Conservation (phyloP, 1,140 invertebrate genomes). For the Aphis craccivora region DNA sequence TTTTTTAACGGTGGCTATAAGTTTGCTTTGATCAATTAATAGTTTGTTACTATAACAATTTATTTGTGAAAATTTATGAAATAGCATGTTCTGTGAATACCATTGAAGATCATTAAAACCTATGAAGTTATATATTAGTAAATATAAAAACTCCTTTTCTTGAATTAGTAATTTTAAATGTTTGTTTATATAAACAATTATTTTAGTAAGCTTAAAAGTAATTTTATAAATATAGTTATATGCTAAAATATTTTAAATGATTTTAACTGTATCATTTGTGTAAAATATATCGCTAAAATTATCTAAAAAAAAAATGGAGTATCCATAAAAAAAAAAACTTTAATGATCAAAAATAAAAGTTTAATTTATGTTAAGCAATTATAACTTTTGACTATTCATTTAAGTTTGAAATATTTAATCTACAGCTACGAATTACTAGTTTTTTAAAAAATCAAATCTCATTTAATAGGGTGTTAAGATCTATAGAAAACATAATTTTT, state of each 20-base stretch:
- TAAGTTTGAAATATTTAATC: constrained; percentile 16
- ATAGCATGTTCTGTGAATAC: background rate
- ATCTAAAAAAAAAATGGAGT: background rate
- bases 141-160: background rate
- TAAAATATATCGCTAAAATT: background rate
- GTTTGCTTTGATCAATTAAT: too few relatives aligned
- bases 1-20: background rate
- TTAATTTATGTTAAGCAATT: background rate
- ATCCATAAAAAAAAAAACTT: background rate
- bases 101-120: background rate
- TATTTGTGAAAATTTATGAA: background rate
- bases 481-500: background rate
- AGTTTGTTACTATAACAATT: background rate
- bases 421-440: constrained; percentile 22
- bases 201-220: background rate
- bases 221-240: background rate
- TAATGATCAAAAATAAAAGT: background rate
- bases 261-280: background rate
- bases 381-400: background rate
- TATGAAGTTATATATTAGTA: background rate
- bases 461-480: background rate
- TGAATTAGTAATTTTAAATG: background rate
- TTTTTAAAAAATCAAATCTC: background rate
- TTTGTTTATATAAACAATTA: background rate
- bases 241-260: background rate